These are phyloP conservation scores for Sapayoa aenigma DNA, from an alignment of 2,113 vertebrate species.

Conservation along the genomic window DNA sequence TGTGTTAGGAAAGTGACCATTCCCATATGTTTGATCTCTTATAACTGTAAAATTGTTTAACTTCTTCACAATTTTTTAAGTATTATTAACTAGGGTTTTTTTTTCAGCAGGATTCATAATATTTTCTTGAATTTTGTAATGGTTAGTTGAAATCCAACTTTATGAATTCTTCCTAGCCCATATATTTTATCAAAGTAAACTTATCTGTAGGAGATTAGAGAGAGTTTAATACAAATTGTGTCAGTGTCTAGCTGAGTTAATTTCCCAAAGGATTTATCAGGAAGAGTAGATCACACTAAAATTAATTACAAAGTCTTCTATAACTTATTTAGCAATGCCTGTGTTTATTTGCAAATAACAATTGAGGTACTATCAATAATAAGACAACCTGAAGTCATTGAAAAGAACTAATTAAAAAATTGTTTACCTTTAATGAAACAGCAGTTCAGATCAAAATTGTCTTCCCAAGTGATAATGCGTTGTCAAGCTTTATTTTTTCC, in stretches of 20 bases:
- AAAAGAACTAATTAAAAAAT: conserved; percentile 41
- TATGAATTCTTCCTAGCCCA: background rate
- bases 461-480: background rate
- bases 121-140: background rate
- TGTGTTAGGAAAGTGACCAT: background rate
- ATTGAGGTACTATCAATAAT: background rate
- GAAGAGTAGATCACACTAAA: background rate
- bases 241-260: conserved; percentile 7
- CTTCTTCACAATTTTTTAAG: background rate
- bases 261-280: conserved; percentile 29
- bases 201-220: background rate
- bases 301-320: conserved; percentile 43
- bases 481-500: background rate
- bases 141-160: background rate
- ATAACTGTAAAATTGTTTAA: background rate
- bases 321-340: conserved; percentile 28
- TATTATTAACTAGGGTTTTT: background rate
- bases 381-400: background rate
- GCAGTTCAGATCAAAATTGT: conserved; percentile 11
- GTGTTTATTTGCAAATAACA: conserved; percentile 4
- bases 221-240: background rate
- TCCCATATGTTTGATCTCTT: background rate
- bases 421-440: conserved; percentile 43
- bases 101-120: background rate
- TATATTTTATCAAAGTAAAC: background rate